Percentiles rank a stretch among this genome's conserved stretches.
Evolutionary conservation across 2,797 vertebrate genomes (phyloP).

Genomic region (Anolis apletophallus): DNA sequence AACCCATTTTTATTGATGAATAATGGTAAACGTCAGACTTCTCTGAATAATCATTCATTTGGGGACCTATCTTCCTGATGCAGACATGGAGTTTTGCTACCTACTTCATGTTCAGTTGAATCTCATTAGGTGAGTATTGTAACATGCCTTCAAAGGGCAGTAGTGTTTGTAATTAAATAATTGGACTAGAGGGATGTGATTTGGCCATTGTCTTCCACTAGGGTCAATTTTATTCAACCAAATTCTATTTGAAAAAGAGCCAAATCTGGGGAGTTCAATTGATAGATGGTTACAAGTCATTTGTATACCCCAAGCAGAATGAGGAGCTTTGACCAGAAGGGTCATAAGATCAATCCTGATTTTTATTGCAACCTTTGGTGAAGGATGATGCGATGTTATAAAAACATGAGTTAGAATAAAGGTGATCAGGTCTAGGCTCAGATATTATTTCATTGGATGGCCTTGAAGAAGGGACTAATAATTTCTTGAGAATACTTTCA

Average conservation of each 20-base stretch:
- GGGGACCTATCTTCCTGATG: constrained; percentile 16
- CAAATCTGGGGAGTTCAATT: neutral
- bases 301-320: neutral
- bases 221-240: neutral
- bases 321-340: neutral
- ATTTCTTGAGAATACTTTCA: neutral
- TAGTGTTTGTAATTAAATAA: neutral
- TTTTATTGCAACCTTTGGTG: neutral
- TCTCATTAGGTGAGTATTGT: constrained; percentile 16
- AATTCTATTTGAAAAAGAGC: neutral
- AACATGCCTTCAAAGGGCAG: neutral
- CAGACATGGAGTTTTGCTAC: constrained; percentile 4
- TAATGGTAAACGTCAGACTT: constrained; percentile 36
- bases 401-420: neutral
- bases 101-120: constrained; percentile 23
- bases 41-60: constrained; percentile 34
- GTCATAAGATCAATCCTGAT: neutral
- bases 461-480: neutral
- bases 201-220: neutral
- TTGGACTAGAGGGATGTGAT: neutral
- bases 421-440: too few species aligned
- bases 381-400: neutral
- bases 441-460: neutral
- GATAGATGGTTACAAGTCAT: neutral
- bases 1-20: constrained; percentile 54